Base-by-base conservation (phyloP, 2,888 invertebrate species). In the Polyommatus icarus region DNA sequence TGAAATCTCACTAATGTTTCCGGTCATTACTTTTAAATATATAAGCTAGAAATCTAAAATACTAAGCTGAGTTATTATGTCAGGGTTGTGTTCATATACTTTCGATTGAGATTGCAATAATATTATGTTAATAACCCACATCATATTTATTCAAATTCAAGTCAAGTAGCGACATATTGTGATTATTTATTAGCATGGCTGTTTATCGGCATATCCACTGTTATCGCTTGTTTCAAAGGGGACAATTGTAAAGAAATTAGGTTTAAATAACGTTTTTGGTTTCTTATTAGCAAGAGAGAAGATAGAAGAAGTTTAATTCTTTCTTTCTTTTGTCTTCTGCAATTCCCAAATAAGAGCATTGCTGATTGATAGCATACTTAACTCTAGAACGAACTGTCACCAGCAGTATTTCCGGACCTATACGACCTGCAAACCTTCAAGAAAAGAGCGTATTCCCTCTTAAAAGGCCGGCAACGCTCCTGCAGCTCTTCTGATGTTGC, bases 21-120 rank as follows among this genome's bases (percentile, higher is more conserved):
- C 67, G 67, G 67, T 29, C 12, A 67, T 32, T 29, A 67, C 67
- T 61, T 61, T 12, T 61, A 61, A n/a, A 61, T 61, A 61, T 24
- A n/a, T 24, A 20, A 61, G 61, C 61, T 61, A 61, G 24, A 24
- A 61, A 61, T 61, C 61, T 61, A 24, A 24, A 61, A 24, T 24
- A 61, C 4, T 24, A 61, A 59, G 59, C 7, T 29, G 7, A 75
- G 18, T 72, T 77, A 72, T 72, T 36, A 77, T 77, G 32, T 72
- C 67, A 54, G n/a, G 40, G 72, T 18, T 71, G 32, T 71, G 4
- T 24, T 20, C 61, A 71, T 36, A 71, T 71, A 71, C 71, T 71
- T 29, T 71, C 71, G 32, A 36, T 18, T 18, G n/a, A 71, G 7
- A 36, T 61, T 71, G 71, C 36, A 71, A 24, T 71, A 40, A 8